phyloP scores from a whole-genome alignment of 2,113 vertebrate species.

The Prochilodus magdalenae region DNA sequence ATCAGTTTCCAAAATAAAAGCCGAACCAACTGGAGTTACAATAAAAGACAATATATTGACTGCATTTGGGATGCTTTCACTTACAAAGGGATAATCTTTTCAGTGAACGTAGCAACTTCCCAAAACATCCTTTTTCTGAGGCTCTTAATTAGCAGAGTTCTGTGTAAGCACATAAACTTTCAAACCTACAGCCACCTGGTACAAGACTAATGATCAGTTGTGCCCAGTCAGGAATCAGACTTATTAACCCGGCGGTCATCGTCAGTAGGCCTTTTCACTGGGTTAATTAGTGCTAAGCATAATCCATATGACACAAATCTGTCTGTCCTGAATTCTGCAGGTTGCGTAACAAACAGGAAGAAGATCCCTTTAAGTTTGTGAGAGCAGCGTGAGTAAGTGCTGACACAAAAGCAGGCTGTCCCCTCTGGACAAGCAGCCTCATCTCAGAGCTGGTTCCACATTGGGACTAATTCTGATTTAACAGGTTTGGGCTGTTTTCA shows the following conservation, averaged over 20 bases:
- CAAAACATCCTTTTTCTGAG: background rate
- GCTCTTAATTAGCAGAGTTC: background rate
- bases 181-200: background rate
- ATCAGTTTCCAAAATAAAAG: too few relatives aligned
- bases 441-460: background rate
- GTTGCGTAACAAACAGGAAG: slow-evolving; percentile 9
- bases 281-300: background rate
- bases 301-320: slow-evolving; percentile 4
- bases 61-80: background rate
- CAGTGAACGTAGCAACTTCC: background rate
- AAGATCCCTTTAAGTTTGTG: background rate
- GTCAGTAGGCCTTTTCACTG: slow-evolving; percentile 6
- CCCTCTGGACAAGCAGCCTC: background rate
- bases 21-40: too few relatives aligned
- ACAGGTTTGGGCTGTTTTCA: background rate
- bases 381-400: background rate
- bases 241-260: slow-evolving; percentile 38
- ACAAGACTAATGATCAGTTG: slow-evolving; percentile 37
- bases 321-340: slow-evolving; percentile 2
- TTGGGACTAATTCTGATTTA: background rate
- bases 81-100: background rate
- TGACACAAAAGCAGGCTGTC: background rate
- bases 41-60: too few relatives aligned
- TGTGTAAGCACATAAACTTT: background rate
- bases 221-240: slow-evolving; percentile 33